Evolutionary conservation across 1,140 invertebrate genomes (phyloP).

Genomic region (Leucophenga varia): DNA sequence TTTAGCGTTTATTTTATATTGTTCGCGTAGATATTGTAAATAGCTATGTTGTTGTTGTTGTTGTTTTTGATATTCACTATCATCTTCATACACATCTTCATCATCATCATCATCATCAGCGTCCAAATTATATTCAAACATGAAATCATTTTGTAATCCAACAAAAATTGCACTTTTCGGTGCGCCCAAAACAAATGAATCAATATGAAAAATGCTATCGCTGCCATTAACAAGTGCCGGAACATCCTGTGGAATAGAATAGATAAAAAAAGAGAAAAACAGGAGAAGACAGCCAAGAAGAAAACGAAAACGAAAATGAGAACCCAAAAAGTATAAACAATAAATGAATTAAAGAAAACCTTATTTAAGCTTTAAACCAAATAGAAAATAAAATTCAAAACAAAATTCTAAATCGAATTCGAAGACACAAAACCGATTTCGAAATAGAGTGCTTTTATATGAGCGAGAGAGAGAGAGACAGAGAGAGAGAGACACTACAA

Average conservation of each 20-base stretch:
- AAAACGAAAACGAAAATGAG: slow-evolving; percentile 10
- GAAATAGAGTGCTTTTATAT: too few relatives aligned
- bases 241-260: slow-evolving; percentile 46
- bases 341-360: neutral
- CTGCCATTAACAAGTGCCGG: slow-evolving; percentile 27
- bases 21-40: too few relatives aligned
- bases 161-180: slow-evolving; percentile 55
- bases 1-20: too few relatives aligned
- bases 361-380: too few relatives aligned
- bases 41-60: too few relatives aligned
- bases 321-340: slow-evolving; percentile 1
- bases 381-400: too few relatives aligned
- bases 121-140: slow-evolving; percentile 27
- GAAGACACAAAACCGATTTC: too few relatives aligned
- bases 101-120: neutral
- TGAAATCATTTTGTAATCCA: slow-evolving; percentile 48
- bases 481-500: too few relatives aligned
- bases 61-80: too few relatives aligned
- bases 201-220: slow-evolving; percentile 51
- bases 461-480: slow-evolving; percentile 21
- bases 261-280: slow-evolving; percentile 38
- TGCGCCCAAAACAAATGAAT: slow-evolving; percentile 49
- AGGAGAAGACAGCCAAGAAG: slow-evolving; percentile 12
- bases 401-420: too few relatives aligned
- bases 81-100: too few relatives aligned